These are phyloP conservation scores for Ophion slaviceki DNA, from an alignment of 2,888 invertebrate species.

Conservation along the genomic window DNA sequence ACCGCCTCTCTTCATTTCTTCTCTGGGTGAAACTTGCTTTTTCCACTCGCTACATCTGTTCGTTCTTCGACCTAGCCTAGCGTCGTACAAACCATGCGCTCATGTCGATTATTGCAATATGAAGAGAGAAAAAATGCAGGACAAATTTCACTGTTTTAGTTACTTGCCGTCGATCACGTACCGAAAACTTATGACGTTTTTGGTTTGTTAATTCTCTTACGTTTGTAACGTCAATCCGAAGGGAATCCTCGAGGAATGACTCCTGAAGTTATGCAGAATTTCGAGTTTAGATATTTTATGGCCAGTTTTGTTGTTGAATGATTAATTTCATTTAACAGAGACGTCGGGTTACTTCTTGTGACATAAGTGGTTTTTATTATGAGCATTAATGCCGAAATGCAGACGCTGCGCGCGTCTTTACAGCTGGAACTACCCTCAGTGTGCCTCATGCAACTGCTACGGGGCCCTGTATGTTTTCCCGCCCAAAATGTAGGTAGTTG, in stretches of 20 bases:
- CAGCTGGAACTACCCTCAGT: not conserved
- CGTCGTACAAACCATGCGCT: conserved; percentile 20
- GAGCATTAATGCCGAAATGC: not conserved
- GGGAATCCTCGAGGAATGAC: no score
- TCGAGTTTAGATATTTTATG: not conserved
- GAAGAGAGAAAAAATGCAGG: conserved; percentile 18
- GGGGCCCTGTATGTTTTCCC: conserved; percentile 13
- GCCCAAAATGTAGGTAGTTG: conserved; percentile 7
- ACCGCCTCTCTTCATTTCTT: conserved; percentile 53
- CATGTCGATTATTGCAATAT: conserved; percentile 6
- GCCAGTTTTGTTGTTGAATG: no score
- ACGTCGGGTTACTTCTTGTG: not conserved
- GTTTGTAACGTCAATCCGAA: no score
- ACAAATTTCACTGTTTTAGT: conserved; percentile 28
- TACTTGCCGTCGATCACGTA: not conserved
- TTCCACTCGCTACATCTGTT: conserved; percentile 49
- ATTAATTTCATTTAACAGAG: conserved; percentile 1
- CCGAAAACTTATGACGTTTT: not conserved
- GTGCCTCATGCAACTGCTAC: conserved; percentile 5
- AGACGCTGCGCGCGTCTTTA: not conserved
- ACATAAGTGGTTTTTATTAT: not conserved
- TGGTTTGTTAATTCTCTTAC: not conserved
- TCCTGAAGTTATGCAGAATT: not conserved
- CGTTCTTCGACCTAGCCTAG: conserved; percentile 30
- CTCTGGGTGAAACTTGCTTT: conserved; percentile 36